These are phyloP conservation scores for Heliopora coerulea DNA, from an alignment of 92 coral and sea anemone species.

Conservation along the genomic window DNA sequence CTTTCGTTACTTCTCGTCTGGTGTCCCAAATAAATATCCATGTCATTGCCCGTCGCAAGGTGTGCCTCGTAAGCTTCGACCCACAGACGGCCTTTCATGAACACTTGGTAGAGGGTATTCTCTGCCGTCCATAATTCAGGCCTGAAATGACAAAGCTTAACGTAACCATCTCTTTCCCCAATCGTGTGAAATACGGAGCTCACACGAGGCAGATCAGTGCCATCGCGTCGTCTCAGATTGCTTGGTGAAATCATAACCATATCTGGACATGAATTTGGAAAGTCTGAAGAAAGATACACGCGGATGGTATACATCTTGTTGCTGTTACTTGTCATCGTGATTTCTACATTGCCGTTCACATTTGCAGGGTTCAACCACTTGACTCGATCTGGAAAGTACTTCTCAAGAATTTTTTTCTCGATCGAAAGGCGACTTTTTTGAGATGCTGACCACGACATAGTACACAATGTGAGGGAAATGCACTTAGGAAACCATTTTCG, in stretches of 20 bases:
- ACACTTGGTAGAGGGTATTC: conserved; percentile 48
- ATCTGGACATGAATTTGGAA: conserved; percentile 49
- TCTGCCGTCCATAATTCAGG: conserved; percentile 34
- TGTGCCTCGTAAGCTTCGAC: conserved; percentile 52
- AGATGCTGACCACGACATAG: conserved; percentile 66
- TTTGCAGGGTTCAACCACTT: conserved; percentile 56
- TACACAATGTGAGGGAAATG: no score
- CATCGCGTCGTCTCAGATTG: conserved; percentile 12
- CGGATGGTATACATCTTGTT: conserved; percentile 17
- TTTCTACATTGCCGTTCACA: conserved; percentile 43
- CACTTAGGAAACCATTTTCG: no score
- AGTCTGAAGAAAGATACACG: conserved; percentile 35
- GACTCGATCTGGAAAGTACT: conserved; percentile 58
- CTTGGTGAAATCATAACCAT: conserved; percentile 37
- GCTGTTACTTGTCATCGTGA: conserved; percentile 36
- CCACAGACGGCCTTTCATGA: conserved; percentile 52
- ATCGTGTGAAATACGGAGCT: conserved; percentile 18
- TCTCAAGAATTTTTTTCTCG: conserved; percentile 61
- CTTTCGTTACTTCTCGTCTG: not conserved
- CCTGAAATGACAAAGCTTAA: conserved; percentile 37
- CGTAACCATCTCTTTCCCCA: conserved; percentile 21
- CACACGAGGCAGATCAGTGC: not conserved
- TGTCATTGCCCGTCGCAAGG: conserved; percentile 22
- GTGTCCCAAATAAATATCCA: conserved; percentile 35
- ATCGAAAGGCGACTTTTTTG: conserved; percentile 59